A percentile compares a stretch with the other conserved stretches of the same genome.
These are phyloP conservation scores for Berghia stephanieae DNA, from an alignment of 1,140 invertebrate genomes.

Conservation along the genomic window DNA sequence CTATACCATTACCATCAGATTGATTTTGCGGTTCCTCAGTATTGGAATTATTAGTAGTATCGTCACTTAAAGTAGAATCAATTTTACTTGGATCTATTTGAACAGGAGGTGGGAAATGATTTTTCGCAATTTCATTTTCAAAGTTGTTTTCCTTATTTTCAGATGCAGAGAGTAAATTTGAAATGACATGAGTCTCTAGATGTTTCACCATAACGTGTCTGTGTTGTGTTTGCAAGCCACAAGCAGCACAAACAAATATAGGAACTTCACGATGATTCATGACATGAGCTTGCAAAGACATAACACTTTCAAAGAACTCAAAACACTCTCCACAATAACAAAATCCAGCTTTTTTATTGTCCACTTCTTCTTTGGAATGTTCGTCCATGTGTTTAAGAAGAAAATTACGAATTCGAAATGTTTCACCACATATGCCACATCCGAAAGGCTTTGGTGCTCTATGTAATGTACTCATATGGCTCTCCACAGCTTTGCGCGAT, in stretches of 20 bases:
- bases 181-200: constrained; percentile 29
- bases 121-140: too few species aligned
- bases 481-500: constrained; percentile 31
- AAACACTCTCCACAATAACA: constrained; percentile 33
- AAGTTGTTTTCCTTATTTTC: constrained; percentile 2
- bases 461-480: constrained; percentile 31
- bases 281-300: constrained; percentile 18
- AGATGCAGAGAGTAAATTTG: constrained; percentile 15
- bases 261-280: constrained; percentile 28
- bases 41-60: background rate
- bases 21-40: background rate
- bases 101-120: too few species aligned
- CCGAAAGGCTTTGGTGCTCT: constrained; percentile 27
- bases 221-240: constrained; percentile 28
- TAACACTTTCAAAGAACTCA: constrained; percentile 31
- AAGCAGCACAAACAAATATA: constrained; percentile 31
- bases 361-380: constrained; percentile 21
- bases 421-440: constrained; percentile 30
- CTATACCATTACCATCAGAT: background rate
- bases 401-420: constrained; percentile 23
- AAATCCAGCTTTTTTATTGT: constrained; percentile 25
- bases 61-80: constrained; percentile 4
- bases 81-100: constrained; percentile 5
- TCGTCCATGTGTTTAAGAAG: constrained; percentile 28
- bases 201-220: constrained; percentile 32